Percentiles rank a stretch among this genome's conserved stretches.
Conservation (phyloP, 2,888 invertebrate genomes). For the Nemotelus nigrinus region DNA sequence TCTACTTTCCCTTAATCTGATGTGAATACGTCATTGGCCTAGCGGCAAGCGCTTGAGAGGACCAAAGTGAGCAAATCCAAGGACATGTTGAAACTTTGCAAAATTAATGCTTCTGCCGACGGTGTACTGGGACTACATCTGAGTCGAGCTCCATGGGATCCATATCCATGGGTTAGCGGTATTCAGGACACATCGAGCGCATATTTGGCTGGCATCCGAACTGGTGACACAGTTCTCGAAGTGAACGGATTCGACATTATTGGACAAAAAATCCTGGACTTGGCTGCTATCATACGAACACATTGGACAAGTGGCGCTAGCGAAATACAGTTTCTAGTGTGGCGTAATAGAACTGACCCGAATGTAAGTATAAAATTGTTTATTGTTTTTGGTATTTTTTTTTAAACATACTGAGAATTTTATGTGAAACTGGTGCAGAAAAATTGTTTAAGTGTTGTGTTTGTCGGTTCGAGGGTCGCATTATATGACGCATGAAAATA, state of each 20-base stretch:
- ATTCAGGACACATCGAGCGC: conserved; percentile 73
- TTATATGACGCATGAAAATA: too few relatives aligned
- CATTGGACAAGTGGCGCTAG: conserved; percentile 61
- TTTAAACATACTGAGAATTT: too few relatives aligned
- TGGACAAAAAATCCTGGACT: conserved; percentile 61
- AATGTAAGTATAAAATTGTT: conserved; percentile 48
- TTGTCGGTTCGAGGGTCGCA: too few relatives aligned
- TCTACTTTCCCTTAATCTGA: not conserved
- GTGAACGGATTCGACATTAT: conserved; percentile 63
- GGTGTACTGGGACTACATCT: conserved; percentile 77
- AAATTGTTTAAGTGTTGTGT: too few relatives aligned
- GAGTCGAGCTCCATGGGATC: conserved; percentile 81
- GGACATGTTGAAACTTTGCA: conserved; percentile 61
- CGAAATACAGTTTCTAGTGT: conserved; percentile 60
- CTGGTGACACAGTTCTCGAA: conserved; percentile 77
- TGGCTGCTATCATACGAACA: conserved; percentile 59
- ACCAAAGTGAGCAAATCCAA: conserved; percentile 11
- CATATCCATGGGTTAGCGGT: conserved; percentile 80
- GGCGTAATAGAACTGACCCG: conserved; percentile 59
- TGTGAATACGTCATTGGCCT: not conserved
- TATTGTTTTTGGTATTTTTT: too few relatives aligned
- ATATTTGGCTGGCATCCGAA: conserved; percentile 71
- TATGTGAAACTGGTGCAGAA: too few relatives aligned
- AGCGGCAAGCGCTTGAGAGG: not conserved
- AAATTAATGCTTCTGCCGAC: conserved; percentile 63